Percentiles rank a stretch among this genome's conserved stretches.
Conservation (phyloP, 1,140 invertebrate genomes). For the Papilio polytes region DNA sequence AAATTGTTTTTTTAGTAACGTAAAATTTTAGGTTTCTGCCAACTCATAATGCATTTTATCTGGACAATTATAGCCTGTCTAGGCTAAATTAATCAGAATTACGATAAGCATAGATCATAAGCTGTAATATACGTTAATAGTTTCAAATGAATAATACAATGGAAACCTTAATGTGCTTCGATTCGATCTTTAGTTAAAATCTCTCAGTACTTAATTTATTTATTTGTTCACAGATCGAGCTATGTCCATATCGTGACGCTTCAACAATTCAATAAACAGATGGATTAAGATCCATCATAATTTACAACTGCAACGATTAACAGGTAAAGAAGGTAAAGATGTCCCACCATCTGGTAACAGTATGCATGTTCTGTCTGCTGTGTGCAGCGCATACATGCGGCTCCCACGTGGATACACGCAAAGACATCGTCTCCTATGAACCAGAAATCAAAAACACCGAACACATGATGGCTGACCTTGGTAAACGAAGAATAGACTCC, state of each 20-base stretch:
- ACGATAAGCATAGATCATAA: neutral
- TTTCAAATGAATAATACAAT: neutral
- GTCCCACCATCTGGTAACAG: conserved; percentile 87
- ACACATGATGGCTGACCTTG: conserved; percentile 53
- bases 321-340: conserved; percentile 59
- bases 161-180: neutral
- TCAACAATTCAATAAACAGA: conserved; percentile 17
- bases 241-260: conserved; percentile 26
- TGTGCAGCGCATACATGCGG: conserved; percentile 90
- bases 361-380: conserved; percentile 91
- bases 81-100: neutral
- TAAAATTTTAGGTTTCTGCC: too few relatives aligned
- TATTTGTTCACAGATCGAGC: conserved; percentile 68
- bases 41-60: neutral
- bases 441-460: conserved; percentile 49
- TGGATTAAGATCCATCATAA: conserved; percentile 12
- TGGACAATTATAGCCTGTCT: neutral
- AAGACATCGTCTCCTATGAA: conserved; percentile 57
- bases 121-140: neutral
- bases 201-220: conserved; percentile 27
- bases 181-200: neutral
- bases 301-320: conserved; percentile 25
- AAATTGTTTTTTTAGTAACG: neutral
- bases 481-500: conserved; percentile 62
- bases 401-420: conserved; percentile 82